A percentile compares a stretch with the other conserved stretches of the same genome.
These are phyloP conservation scores for Acipenser transmontanus DNA, from an alignment of 2,797 vertebrate genomes.

Conservation along the genomic window DNA sequence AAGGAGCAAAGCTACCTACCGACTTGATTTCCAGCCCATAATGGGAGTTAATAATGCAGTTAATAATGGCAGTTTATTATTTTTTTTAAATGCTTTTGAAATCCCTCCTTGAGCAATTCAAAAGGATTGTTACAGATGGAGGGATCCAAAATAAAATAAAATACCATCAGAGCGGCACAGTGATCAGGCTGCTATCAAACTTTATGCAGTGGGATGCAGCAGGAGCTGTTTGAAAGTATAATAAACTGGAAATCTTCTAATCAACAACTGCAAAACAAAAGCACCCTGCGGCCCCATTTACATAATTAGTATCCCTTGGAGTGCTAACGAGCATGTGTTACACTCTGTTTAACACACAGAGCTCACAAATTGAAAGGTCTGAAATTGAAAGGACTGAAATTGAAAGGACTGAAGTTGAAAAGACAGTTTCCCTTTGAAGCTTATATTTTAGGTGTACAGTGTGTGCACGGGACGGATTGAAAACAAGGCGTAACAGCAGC, in stretches of 20 bases:
- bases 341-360: slow-evolving; percentile 31
- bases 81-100: slow-evolving; percentile 11
- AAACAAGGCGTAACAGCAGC: too few relatives aligned
- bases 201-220: not conserved
- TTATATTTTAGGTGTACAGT: too few relatives aligned
- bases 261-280: slow-evolving; percentile 22
- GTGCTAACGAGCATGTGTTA: slow-evolving; percentile 26
- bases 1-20: too few relatives aligned
- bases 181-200: not conserved
- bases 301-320: slow-evolving; percentile 24
- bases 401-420: too few relatives aligned
- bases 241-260: slow-evolving; percentile 19
- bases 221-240: slow-evolving; percentile 6
- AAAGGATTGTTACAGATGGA: not conserved
- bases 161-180: not conserved
- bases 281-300: slow-evolving; percentile 17
- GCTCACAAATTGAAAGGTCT: slow-evolving; percentile 4
- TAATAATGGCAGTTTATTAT: not conserved
- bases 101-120: not conserved
- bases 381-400: not conserved
- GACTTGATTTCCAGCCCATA: too few relatives aligned
- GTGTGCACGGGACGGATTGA: too few relatives aligned
- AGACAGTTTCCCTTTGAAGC: too few relatives aligned
- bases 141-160: slow-evolving; percentile 11
- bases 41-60: too few relatives aligned